Percentiles rank a stretch among this genome's conserved stretches.
Conservation (phyloP, 2,797 vertebrate genomes). For the Myripristis murdjan region DNA sequence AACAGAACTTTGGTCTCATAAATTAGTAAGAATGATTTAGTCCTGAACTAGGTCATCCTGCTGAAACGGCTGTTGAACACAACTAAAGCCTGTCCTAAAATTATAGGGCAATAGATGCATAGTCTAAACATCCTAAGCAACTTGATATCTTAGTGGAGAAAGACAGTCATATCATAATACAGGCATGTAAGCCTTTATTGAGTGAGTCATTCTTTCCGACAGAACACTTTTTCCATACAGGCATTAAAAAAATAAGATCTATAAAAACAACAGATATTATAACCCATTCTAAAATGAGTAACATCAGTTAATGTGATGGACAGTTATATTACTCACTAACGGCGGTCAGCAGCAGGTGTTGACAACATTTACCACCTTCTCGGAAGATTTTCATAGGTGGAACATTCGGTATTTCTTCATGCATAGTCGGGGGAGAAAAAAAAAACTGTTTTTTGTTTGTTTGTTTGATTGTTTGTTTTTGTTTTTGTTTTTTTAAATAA, state of each 20-base stretch:
- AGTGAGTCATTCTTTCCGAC: conserved; percentile 80
- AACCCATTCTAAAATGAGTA: not conserved
- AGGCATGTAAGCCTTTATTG: conserved; percentile 71
- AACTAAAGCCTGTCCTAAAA: conserved; percentile 64
- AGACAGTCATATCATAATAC: conserved; percentile 78
- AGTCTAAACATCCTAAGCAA: conserved; percentile 79
- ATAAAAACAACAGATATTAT: conserved; percentile 59
- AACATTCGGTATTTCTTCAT: too few species aligned
- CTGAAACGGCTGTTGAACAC: conserved; percentile 58
- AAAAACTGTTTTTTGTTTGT: too few species aligned
- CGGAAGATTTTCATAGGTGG: not conserved
- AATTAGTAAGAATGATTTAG: conserved; percentile 71
- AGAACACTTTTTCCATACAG: conserved; percentile 76
- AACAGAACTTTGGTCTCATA: too few species aligned
- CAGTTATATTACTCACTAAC: not conserved
- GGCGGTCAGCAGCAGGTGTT: conserved; percentile 52
- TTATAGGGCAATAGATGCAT: conserved; percentile 77
- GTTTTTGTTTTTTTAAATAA: too few species aligned
- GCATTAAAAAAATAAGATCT: conserved; percentile 63
- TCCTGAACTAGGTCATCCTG: conserved; percentile 45
- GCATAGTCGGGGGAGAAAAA: too few species aligned
- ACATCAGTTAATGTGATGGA: not conserved
- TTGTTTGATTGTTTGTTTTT: too few species aligned
- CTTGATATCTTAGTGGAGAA: conserved; percentile 76
- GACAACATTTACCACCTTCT: not conserved